Evolutionary conservation across 2,888 invertebrate genomes (phyloP).

Genomic region (Clistopyga incitator): DNA sequence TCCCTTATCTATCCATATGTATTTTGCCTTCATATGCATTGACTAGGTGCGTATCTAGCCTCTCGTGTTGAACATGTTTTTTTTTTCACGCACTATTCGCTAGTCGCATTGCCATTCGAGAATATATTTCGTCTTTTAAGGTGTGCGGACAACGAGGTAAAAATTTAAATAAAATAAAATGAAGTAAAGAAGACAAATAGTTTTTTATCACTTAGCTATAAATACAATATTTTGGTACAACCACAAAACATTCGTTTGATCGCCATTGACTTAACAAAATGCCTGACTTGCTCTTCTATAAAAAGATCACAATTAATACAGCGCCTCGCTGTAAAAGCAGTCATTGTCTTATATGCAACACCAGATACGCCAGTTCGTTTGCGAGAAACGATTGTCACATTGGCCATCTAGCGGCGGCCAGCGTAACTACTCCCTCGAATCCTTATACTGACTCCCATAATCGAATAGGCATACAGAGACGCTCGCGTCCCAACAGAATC

Average conservation of each 20-base stretch:
- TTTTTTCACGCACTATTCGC: neutral
- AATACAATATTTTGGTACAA: no score
- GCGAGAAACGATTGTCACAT: neutral
- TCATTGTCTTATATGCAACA: neutral
- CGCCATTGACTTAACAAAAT: no score
- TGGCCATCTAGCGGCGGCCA: neutral
- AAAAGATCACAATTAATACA: neutral
- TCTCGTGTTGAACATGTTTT: conserved; percentile 10
- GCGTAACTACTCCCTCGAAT: neutral
- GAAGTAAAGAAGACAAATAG: neutral
- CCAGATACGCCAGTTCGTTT: neutral
- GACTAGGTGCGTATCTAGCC: neutral
- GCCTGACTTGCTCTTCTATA: neutral
- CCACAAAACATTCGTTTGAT: no score
- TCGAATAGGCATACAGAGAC: no score
- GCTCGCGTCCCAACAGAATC: no score
- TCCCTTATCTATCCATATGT: conserved; percentile 22
- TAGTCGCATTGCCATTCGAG: conserved; percentile 20
- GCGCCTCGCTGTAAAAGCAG: neutral
- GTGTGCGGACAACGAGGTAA: neutral
- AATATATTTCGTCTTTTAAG: neutral
- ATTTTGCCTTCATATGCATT: conserved; percentile 4
- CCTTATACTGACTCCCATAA: no score
- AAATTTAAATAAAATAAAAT: neutral
- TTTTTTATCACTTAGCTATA: neutral